These are phyloP conservation scores for Callipepla californica DNA, from an alignment of 2,113 vertebrate genomes.

Conservation along the genomic window DNA sequence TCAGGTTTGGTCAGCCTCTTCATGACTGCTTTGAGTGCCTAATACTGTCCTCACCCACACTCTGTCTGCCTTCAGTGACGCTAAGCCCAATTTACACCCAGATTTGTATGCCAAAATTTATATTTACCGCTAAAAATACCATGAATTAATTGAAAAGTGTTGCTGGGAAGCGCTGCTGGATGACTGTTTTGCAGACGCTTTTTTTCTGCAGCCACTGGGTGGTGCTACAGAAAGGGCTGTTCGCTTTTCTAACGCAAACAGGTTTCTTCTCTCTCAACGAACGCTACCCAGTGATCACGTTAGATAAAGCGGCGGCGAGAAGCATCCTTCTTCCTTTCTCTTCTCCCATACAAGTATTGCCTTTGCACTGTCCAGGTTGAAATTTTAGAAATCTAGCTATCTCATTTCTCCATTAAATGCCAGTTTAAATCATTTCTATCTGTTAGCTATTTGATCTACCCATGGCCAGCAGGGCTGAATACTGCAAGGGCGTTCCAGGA, in stretches of 20 bases:
- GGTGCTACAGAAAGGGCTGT: constrained; percentile 48
- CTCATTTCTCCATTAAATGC: not conserved
- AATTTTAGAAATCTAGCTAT: not conserved
- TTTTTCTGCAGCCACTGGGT: constrained; percentile 45
- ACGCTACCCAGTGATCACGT: not conserved
- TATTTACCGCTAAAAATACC: not conserved
- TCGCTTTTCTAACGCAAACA: not conserved
- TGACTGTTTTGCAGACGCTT: not conserved
- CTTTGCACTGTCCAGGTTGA: not conserved
- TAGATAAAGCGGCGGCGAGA: not conserved
- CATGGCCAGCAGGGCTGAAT: not conserved
- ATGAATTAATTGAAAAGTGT: not conserved
- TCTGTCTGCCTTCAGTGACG: not conserved
- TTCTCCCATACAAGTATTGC: not conserved
- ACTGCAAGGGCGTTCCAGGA: not conserved
- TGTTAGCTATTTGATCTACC: no score
- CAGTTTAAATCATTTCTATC: no score
- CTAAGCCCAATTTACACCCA: not conserved
- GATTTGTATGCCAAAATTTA: not conserved
- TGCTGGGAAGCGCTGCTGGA: not conserved
- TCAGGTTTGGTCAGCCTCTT: not conserved
- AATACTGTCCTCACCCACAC: not conserved
- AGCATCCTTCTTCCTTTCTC: not conserved
- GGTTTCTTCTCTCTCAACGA: not conserved
- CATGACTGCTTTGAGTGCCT: not conserved